Conservation (phyloP, 1,140 invertebrate genomes). For the Orius insidiosus region DNA sequence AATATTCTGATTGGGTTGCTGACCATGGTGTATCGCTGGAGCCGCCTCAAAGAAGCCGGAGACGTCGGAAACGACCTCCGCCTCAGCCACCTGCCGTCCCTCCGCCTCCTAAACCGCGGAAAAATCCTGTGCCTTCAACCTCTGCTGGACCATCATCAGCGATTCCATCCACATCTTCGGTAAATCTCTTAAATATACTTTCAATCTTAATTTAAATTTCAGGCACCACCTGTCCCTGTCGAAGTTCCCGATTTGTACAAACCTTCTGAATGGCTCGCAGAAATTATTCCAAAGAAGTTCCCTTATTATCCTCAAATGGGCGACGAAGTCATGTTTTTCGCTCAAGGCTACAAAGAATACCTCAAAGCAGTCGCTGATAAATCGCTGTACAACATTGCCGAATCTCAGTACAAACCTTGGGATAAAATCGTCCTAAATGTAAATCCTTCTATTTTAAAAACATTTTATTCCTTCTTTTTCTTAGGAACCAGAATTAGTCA, state of each 20-base stretch:
- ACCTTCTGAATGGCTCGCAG: slow-evolving; percentile 86
- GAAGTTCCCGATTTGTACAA: slow-evolving; percentile 66
- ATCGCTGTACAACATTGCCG: slow-evolving; percentile 60
- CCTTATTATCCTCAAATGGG: slow-evolving; percentile 98
- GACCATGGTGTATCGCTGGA: slow-evolving; percentile 64
- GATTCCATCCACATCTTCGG: slow-evolving; percentile 22
- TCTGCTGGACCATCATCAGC: too few species aligned
- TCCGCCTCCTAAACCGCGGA: too few species aligned
- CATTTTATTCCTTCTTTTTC: too few species aligned
- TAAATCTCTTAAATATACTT: neutral
- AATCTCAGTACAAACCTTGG: slow-evolving; percentile 54
- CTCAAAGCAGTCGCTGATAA: slow-evolving; percentile 70
- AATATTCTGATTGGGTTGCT: slow-evolving; percentile 87
- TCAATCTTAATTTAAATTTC: neutral
- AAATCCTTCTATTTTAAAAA: slow-evolving; percentile 12
- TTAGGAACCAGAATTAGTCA: slow-evolving; percentile 74
- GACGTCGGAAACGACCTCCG: slow-evolving; percentile 35
- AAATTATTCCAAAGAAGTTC: slow-evolving; percentile 75
- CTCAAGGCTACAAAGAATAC: slow-evolving; percentile 77
- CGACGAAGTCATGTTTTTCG: slow-evolving; percentile 85
- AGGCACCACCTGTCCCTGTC: neutral
- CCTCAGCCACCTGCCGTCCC: slow-evolving; percentile 1
- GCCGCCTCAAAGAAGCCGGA: slow-evolving; percentile 52
- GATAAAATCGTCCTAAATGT: slow-evolving; percentile 41
- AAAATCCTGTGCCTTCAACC: too few species aligned